Base-by-base conservation (phyloP, 2,113 vertebrate species). In the Dasyprocta punctata region DNA sequence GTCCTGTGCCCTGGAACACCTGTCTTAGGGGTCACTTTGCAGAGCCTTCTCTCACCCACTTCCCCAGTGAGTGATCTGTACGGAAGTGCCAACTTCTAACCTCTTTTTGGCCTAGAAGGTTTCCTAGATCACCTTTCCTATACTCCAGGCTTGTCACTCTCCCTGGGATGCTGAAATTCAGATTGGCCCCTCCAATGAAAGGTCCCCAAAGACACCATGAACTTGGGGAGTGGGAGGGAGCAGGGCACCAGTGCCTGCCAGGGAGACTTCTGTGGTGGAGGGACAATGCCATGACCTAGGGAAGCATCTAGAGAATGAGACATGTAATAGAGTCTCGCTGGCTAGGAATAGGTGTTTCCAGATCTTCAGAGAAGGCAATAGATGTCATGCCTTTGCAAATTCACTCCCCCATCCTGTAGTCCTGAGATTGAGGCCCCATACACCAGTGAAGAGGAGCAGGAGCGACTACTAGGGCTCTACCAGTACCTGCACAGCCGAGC, bases 401-500 rank as follows among this genome's bases (percentile, higher is more conserved):
- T 73, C 26, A 88, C 85, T 71, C 54, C 92, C 86, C 86, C 60
- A 58, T 96, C 97, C 97, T 90, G 93, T 93, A 99, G 99, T 98
- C 99, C 99, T 0, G 99, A 99, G 98, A 99, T 99, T n/a, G 99
- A 99, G 86, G 97, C 97, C 36, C 99, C 99, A 1, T 99, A 99
- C 52, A 98, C 98, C 96, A 98, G 97, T 89, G 99, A 99, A 82
- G 99, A 99, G 94, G 99, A 99, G 96, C 99, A 99, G 97, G 99
- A 99, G 94, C 98, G 99, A 91, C 98, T 99, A 36, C 98, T 99
- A 98, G 99, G 98, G 82, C 97, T 99, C 95, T 99, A 99, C 98
- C 99, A 99, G 97, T 99, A 99, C 95, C 99, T 99, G 77, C 99
- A 99, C 98, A 99, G 99, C 98, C 99, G 99, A 5, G 98, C 99